Conservation (phyloP, 2,113 vertebrate species). For the Labeo catla region DNA sequence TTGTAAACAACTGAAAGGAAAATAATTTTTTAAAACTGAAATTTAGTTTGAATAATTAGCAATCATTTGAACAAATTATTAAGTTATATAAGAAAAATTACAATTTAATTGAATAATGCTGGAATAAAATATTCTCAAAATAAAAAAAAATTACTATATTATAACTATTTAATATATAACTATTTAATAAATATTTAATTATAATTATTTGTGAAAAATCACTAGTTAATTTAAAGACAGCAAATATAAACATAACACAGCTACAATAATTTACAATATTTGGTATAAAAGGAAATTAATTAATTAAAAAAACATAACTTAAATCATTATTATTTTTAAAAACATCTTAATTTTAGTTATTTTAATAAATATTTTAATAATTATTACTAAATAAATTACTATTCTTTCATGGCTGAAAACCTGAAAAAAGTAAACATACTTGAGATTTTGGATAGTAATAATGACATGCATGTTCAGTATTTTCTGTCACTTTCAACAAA, state of each 20-base stretch:
- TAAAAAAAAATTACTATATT: too few species aligned
- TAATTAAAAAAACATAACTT: background rate
- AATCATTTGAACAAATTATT: too few species aligned
- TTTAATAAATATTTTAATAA: background rate
- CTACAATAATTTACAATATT: background rate
- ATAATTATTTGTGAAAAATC: too few species aligned
- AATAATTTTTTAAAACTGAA: too few species aligned
- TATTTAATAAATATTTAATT: too few species aligned
- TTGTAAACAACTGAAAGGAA: too few species aligned
- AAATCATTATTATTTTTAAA: background rate
- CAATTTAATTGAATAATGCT: too few species aligned
- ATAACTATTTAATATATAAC: too few species aligned
- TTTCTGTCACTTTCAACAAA: background rate
- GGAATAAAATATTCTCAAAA: too few species aligned
- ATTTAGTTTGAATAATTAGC: too few species aligned
- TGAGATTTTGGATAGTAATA: background rate
- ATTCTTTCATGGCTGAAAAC: too few species aligned
- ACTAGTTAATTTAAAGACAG: background rate
- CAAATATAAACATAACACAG: background rate
- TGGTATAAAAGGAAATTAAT: background rate
- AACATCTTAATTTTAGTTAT: background rate
- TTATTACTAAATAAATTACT: background rate
- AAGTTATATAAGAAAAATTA: too few species aligned
- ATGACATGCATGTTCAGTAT: background rate
- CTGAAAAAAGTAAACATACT: background rate